phyloP scores from a whole-genome alignment of 2,888 invertebrate species.

The Athalia rosae region DNA sequence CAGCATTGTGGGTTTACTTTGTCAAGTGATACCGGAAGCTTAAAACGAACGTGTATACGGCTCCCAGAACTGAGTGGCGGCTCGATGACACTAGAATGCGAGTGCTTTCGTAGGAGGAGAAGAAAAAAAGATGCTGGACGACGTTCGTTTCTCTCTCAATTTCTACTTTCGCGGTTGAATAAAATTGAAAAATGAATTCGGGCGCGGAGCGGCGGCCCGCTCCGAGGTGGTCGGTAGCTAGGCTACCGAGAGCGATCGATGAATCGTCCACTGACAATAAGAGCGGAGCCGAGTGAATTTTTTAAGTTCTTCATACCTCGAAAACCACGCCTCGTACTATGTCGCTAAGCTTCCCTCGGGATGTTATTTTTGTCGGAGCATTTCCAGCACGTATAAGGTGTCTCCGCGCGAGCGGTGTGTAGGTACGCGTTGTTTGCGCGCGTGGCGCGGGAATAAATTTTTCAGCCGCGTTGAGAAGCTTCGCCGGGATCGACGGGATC shows the following conservation, averaged over 20 bases:
- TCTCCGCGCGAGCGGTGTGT: background rate
- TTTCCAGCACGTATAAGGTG: too few species aligned
- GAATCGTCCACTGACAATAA: conserved; percentile 16
- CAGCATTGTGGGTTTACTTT: conserved; percentile 33
- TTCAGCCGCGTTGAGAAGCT: background rate
- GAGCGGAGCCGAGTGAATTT: conserved; percentile 19
- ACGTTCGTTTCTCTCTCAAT: conserved; percentile 4
- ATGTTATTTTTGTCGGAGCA: conserved; percentile 12
- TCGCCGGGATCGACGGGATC: conserved; percentile 32
- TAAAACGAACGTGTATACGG: conserved; percentile 19
- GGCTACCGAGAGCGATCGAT: conserved; percentile 12
- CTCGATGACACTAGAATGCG: conserved; percentile 39
- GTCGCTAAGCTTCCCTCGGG: conserved; percentile 24
- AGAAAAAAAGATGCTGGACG: conserved; percentile 18
- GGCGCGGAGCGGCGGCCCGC: conserved; percentile 22
- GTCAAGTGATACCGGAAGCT: conserved; percentile 33
- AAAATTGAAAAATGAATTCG: conserved; percentile 41
- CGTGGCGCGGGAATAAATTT: conserved; percentile 13
- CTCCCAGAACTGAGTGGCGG: conserved; percentile 37
- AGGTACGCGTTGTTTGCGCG: background rate
- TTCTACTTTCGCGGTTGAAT: conserved; percentile 19
- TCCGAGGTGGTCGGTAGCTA: too few species aligned
- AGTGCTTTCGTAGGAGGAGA: background rate
- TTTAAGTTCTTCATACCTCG: conserved; percentile 5
- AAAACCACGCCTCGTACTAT: conserved; percentile 19